Evolutionary conservation across 2,113 vertebrate species (phyloP).

Genomic region (Gadus macrocephalus): DNA sequence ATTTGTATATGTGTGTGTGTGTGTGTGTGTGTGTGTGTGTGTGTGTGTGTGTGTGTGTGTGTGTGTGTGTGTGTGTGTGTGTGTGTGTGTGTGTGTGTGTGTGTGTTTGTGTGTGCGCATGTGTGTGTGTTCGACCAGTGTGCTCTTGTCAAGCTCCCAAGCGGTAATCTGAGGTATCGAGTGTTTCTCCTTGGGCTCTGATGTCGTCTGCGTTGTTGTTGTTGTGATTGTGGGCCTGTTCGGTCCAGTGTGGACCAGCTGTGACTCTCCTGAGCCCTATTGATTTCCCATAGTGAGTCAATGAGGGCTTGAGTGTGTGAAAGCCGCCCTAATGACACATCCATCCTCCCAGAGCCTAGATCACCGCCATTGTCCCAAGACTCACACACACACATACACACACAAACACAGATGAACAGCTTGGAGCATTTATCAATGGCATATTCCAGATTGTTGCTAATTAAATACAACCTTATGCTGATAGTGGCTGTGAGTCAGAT

Average conservation of each 20-base stretch:
- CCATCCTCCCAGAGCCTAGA: constrained; percentile 59
- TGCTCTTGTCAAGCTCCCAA: constrained; percentile 6
- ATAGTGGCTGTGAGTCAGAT: too few species aligned
- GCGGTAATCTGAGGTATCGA: constrained; percentile 26
- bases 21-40: too few species aligned
- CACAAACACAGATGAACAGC: too few species aligned
- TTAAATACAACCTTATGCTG: too few species aligned
- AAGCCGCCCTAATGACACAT: constrained; percentile 59
- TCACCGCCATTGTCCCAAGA: constrained; percentile 36
- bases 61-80: not conserved
- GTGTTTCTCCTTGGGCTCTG: constrained; percentile 25
- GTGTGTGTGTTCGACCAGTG: not conserved
- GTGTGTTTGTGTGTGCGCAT: too few species aligned
- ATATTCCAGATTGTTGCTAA: too few species aligned
- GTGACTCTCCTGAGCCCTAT: constrained; percentile 57
- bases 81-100: too few species aligned
- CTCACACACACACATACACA: constrained; percentile 4
- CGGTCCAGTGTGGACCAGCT: constrained; percentile 44
- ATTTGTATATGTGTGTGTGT: not conserved
- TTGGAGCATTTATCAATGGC: too few species aligned
- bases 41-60: not conserved
- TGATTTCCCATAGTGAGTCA: constrained; percentile 65
- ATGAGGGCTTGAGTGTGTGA: constrained; percentile 69
- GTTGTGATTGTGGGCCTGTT: constrained; percentile 39
- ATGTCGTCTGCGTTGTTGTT: constrained; percentile 21